Base-by-base conservation (phyloP, 2,888 invertebrate genomes). In the Endomychus coccineus region DNA sequence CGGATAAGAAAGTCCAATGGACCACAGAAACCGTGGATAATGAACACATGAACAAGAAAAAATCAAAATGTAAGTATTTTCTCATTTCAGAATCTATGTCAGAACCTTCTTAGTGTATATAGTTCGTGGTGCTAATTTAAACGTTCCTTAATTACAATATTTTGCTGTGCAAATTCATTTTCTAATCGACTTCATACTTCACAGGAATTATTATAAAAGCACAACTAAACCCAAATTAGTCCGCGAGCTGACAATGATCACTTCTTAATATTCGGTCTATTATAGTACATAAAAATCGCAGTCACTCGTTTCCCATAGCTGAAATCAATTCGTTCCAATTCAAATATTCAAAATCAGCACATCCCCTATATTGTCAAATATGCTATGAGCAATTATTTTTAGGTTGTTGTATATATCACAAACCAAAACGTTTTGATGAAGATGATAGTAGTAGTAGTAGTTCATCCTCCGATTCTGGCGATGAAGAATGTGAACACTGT, bases 331-430 rank as follows among this genome's bases (percentile, higher is more conserved):
- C n/a, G 21, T 19, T 19, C n/a, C n/a, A n/a, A n/a, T n/a, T n/a
- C n/a, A n/a, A n/a, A n/a, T n/a, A n/a, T n/a, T n/a, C n/a, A n/a
- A n/a, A n/a, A n/a, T n/a, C n/a, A n/a, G n/a, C n/a, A n/a, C n/a
- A n/a, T n/a, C n/a, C n/a, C n/a, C n/a, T n/a, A n/a, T n/a, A n/a
- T n/a, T n/a, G n/a, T n/a, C n/a, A n/a, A n/a, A n/a, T n/a, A n/a
- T n/a, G n/a, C n/a, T n/a, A n/a, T n/a, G n/a, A n/a, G n/a, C n/a
- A 16, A 39, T 16, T 14, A 15, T 27, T 41, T 36, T 1, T 27
- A 91, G 91, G 90, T 68, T 95, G 95, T 62, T 95, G 95, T 64
- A 86, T 95, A 57, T 95, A 89, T 64, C 83, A 83, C 57, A 95
- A 94, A 64, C 90, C 88, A n/a, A 75, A 74, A 49, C 74, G 74